A percentile compares a stretch with the other conserved stretches of the same genome.
Conservation (phyloP, 2,113 vertebrate genomes). For the Aplodontia rufa region DNA sequence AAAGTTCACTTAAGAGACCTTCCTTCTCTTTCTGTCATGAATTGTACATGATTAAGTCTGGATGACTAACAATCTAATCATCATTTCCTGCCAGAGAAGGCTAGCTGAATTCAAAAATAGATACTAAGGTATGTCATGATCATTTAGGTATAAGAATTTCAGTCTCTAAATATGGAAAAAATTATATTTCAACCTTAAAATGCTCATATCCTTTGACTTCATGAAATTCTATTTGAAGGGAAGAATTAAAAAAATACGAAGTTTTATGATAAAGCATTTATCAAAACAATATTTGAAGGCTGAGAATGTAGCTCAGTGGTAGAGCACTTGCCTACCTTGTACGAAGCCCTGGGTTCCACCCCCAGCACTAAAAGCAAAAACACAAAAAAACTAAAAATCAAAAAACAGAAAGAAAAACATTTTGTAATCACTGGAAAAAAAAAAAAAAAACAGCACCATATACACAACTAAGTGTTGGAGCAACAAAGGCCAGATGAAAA, state of each 20-base stretch:
- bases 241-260: not conserved
- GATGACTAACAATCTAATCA: not conserved
- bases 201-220: not conserved
- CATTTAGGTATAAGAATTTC: not conserved
- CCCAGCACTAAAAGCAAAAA: too few species aligned
- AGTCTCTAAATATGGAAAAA: slow-evolving; percentile 33
- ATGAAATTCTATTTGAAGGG: not conserved
- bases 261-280: not conserved
- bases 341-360: not conserved
- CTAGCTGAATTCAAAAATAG: not conserved
- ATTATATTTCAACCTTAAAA: not conserved
- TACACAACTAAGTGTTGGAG: too few species aligned
- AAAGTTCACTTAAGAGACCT: not conserved
- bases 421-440: too few species aligned
- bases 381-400: too few species aligned
- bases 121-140: not conserved
- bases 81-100: not conserved
- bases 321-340: not conserved
- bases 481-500: too few species aligned
- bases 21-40: not conserved
- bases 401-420: not conserved
- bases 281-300: not conserved
- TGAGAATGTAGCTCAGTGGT: not conserved
- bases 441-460: too few species aligned
- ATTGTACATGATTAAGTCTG: not conserved